Percentiles rank a stretch among this genome's conserved stretches.
Conservation (phyloP, 1,140 invertebrate species). For the Coelopa frigida region DNA sequence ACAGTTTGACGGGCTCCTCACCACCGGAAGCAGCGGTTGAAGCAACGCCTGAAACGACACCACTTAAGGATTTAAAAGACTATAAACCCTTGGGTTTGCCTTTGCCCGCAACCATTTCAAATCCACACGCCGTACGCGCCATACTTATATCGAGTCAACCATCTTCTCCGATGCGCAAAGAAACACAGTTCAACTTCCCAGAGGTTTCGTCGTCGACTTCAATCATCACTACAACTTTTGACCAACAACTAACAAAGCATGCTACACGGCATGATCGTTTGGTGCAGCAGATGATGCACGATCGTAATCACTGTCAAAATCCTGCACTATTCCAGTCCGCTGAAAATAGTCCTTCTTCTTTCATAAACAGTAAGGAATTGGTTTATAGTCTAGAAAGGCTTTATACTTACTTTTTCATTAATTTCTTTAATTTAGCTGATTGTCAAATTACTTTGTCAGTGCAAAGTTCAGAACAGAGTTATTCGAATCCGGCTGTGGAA, state of each 20-base stretch:
- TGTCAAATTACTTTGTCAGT: too few relatives aligned
- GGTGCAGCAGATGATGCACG: conserved; percentile 27
- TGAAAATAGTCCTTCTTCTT: too few relatives aligned
- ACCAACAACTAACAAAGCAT: conserved; percentile 15
- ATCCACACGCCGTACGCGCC: conserved; percentile 57
- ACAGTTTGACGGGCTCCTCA: conserved; percentile 35
- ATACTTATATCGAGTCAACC: conserved; percentile 50
- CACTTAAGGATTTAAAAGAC: conserved; percentile 56
- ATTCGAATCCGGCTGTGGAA: conserved; percentile 6
- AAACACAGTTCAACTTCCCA: conserved; percentile 46
- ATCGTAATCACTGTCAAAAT: conserved; percentile 16
- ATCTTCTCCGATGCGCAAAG: conserved; percentile 60
- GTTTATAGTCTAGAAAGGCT: too few relatives aligned
- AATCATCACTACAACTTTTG: conserved; percentile 11
- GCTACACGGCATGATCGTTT: conserved; percentile 20
- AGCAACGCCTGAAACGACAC: conserved; percentile 81
- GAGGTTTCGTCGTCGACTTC: conserved; percentile 20
- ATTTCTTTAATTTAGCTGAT: too few relatives aligned
- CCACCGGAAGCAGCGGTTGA: conserved; percentile 73
- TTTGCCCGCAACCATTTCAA: conserved; percentile 24
- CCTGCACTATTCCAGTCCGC: too few relatives aligned
- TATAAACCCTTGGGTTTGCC: not conserved
- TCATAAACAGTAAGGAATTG: too few relatives aligned
- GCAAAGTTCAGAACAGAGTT: too few relatives aligned
- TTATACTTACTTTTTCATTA: too few relatives aligned